Conservation (phyloP, 2,797 vertebrate genomes). For the Darevskia mixta region DNA sequence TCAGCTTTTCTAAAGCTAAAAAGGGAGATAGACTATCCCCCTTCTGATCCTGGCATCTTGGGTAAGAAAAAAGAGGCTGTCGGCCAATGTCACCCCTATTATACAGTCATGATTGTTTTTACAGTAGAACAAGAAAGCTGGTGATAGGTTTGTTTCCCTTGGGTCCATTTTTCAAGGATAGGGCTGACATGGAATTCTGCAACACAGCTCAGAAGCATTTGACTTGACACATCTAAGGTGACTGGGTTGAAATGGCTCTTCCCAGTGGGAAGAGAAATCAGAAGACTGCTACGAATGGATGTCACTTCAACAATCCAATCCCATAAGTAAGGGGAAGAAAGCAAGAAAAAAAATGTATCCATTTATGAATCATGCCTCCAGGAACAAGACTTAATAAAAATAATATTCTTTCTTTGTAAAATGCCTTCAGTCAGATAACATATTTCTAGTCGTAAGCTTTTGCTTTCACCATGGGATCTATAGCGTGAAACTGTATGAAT, state of each 20-base stretch:
- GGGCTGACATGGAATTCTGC: slow-evolving; percentile 36
- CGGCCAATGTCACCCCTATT: slow-evolving; percentile 69
- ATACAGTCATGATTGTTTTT: slow-evolving; percentile 64
- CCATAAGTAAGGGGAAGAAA: neutral
- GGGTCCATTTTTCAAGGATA: slow-evolving; percentile 56
- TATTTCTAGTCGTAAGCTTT: slow-evolving; percentile 8
- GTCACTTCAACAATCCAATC: slow-evolving; percentile 24
- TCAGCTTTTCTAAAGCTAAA: neutral
- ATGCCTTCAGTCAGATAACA: slow-evolving; percentile 26
- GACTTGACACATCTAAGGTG: slow-evolving; percentile 52
- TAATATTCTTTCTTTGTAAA: slow-evolving; percentile 29
- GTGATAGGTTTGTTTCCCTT: slow-evolving; percentile 60
- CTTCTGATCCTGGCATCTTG: neutral
- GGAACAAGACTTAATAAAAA: slow-evolving; percentile 33
- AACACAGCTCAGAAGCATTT: slow-evolving; percentile 40
- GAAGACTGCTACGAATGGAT: slow-evolving; percentile 34
- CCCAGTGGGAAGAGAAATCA: slow-evolving; percentile 47
- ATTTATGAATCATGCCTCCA: slow-evolving; percentile 28
- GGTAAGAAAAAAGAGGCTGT: slow-evolving; percentile 47
- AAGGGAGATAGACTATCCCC: neutral
- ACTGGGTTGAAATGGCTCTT: slow-evolving; percentile 54
- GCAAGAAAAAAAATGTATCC: slow-evolving; percentile 26
- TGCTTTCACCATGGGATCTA: slow-evolving; percentile 1
- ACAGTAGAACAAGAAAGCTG: slow-evolving; percentile 48
- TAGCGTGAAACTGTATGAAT: slow-evolving; percentile 9